These are phyloP conservation scores for Xanthorhoe designata DNA, from an alignment of 2,888 invertebrate genomes.

Conservation along the genomic window DNA sequence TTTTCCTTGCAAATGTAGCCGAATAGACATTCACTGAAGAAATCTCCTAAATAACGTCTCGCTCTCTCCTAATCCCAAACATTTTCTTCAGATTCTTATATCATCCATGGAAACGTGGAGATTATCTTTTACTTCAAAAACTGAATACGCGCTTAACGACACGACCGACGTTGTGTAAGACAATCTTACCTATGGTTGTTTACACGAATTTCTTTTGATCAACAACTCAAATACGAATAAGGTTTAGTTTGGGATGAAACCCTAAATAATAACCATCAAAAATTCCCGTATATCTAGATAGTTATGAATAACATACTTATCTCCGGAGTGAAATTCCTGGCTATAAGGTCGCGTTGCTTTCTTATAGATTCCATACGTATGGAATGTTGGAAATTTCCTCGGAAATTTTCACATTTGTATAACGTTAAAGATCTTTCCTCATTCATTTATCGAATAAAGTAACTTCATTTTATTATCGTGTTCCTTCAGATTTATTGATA, in stretches of 20 bases:
- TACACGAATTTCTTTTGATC: conserved; percentile 34
- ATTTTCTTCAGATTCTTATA: conserved; percentile 33
- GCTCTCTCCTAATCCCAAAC: conserved; percentile 16
- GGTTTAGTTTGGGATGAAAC: conserved; percentile 31
- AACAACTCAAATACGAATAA: conserved; percentile 40
- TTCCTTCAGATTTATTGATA: background rate
- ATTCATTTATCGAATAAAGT: conserved; percentile 15
- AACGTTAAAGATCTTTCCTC: conserved; percentile 49
- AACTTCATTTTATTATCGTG: background rate
- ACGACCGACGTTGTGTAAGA: conserved; percentile 20
- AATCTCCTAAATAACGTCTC: conserved; percentile 17
- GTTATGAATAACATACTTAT: conserved; percentile 40
- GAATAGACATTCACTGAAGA: conserved; percentile 9
- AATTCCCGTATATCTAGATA: conserved; percentile 29
- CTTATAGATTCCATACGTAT: conserved; percentile 41
- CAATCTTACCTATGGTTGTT: conserved; percentile 9
- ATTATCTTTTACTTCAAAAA: conserved; percentile 32
- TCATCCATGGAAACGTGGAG: conserved; percentile 24
- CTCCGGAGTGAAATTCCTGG: conserved; percentile 58
- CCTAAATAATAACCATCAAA: conserved; percentile 37
- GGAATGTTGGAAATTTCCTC: conserved; percentile 64
- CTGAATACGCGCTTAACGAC: conserved; percentile 32
- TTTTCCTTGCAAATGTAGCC: conserved; percentile 1
- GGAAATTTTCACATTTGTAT: conserved; percentile 63
- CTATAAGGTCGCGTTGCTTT: conserved; percentile 47